Evolutionary conservation across 2,797 vertebrate genomes (phyloP), one percentile per base, ranked within the genome.

Genomic region (Sebastes baramenuke): DNA sequence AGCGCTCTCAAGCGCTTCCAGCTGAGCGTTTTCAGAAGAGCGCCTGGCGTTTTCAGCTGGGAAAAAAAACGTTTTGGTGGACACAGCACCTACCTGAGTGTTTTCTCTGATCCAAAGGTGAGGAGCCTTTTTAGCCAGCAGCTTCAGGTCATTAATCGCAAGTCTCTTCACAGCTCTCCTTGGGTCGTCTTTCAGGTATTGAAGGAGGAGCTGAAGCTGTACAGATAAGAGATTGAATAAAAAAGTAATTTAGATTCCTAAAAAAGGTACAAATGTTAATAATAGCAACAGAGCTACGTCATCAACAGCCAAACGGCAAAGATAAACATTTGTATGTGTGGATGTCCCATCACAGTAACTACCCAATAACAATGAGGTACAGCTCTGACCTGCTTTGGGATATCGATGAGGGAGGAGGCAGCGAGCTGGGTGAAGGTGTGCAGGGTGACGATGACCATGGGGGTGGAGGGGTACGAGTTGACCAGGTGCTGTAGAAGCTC

Each of bases 391-490:
- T 99, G 98, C 85, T 99, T 98, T 25, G 99, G 98, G 67, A 99
- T 99, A 75, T 99, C 97, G 27, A 99, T 97, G 81, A 99, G 95
- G 67, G 99, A 99, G 14, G 97, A 97, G 32, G 98, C 97, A 46
- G 98, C 97, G 77, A 99, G 96, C 90, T 98, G 96, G 20, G 98
- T 99, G 81, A 99, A 99, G 59, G 99, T 99, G 93, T 99, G 99
- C 91, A 99, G 92, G 12, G 97, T 98, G 83, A 99, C 97, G 12
- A 99, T 98, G 78, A 99, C 97, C 98, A 99, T 98, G 54, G 96
- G 96, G 60, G 98, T 99, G 81, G 98, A 99, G 9, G 99, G 99
- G 81, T 99, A 99, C 0, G 98, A 97, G 1, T 96, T 97, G 80
- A 99, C 97, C 34, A 99, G 93, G 81, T 99, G 97, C 91, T 99